These are phyloP conservation scores for Pagetopsis macropterus DNA, from an alignment of 2,797 vertebrate species.

Conservation along the genomic window DNA sequence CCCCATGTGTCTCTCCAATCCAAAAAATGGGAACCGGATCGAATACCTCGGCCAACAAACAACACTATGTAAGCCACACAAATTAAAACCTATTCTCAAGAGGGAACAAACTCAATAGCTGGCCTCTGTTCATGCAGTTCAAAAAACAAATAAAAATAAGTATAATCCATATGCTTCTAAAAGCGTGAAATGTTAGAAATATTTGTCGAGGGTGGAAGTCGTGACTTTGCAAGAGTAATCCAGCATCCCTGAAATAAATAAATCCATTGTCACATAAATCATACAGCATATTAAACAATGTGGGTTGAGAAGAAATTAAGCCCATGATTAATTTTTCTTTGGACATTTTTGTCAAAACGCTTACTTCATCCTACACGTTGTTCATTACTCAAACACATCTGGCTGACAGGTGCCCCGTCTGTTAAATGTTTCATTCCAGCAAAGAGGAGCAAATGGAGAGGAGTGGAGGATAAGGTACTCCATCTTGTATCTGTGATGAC, in stretches of 20 bases:
- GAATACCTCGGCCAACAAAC: constrained; percentile 65
- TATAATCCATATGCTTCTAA: constrained; percentile 45
- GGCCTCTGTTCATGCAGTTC: constrained; percentile 32
- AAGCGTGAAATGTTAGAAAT: constrained; percentile 50
- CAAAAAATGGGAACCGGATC: constrained; percentile 69
- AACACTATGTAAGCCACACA: constrained; percentile 56
- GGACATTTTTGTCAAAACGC: constrained; percentile 88
- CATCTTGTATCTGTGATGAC: constrained; percentile 84
- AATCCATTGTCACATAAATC: constrained; percentile 72
- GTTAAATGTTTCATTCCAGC: constrained; percentile 82
- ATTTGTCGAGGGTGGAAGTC: constrained; percentile 43
- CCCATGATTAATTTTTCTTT: constrained; percentile 89
- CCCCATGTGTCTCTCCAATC: constrained; percentile 71
- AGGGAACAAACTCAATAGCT: constrained; percentile 33
- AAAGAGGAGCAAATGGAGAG: constrained; percentile 82
- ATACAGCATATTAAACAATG: constrained; percentile 78
- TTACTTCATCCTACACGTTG: constrained; percentile 91
- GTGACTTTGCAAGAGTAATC: constrained; percentile 32
- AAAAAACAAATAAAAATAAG: constrained; percentile 54
- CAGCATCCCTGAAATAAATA: constrained; percentile 67
- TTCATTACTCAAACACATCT: constrained; percentile 93
- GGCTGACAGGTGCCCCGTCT: constrained; percentile 84
- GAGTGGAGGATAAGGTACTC: constrained; percentile 75
- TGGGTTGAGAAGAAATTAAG: constrained; percentile 81
- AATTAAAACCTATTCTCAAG: constrained; percentile 53